These are phyloP conservation scores for Pantherophis alleghaniensis DNA, from an alignment of 2,797 vertebrate genomes.

Conservation along the genomic window DNA sequence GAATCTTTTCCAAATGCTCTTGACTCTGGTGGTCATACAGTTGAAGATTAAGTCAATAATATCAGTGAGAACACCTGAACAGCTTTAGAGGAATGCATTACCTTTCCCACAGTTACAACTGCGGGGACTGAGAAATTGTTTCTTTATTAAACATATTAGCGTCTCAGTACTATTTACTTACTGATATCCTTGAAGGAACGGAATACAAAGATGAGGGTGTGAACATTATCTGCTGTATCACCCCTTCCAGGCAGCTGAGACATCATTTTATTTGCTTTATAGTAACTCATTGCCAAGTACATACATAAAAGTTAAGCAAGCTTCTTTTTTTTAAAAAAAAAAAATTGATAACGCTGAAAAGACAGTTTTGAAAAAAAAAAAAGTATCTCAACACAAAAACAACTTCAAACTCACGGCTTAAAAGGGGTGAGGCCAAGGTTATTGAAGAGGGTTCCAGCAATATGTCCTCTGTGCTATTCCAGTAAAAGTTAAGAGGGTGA, in stretches of 20 bases:
- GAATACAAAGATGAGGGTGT: slow-evolving; percentile 68
- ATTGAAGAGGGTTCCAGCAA: slow-evolving; percentile 54
- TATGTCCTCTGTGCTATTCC: slow-evolving; percentile 48
- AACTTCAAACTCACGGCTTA: slow-evolving; percentile 60
- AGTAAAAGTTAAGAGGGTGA: slow-evolving; percentile 31
- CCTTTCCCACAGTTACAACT: slow-evolving; percentile 54
- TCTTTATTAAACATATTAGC: slow-evolving; percentile 71
- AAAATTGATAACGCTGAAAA: slow-evolving; percentile 70
- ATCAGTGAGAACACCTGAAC: not conserved
- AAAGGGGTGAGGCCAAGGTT: slow-evolving; percentile 65
- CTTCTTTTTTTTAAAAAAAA: slow-evolving; percentile 41
- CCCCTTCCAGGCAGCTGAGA: slow-evolving; percentile 61
- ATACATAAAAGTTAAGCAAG: slow-evolving; percentile 73
- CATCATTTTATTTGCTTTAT: slow-evolving; percentile 76
- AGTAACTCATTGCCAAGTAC: slow-evolving; percentile 73
- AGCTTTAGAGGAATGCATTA: slow-evolving; percentile 2
- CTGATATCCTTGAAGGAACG: slow-evolving; percentile 62
- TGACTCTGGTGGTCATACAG: not conserved
- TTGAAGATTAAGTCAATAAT: not conserved
- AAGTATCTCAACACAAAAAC: slow-evolving; percentile 30
- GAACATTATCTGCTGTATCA: slow-evolving; percentile 68
- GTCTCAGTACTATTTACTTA: slow-evolving; percentile 66
- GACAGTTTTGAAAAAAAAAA: slow-evolving; percentile 68
- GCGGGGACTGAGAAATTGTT: slow-evolving; percentile 58
- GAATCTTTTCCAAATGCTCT: not conserved